phyloP scores from a whole-genome alignment of 2,888 invertebrate genomes.

The Timema podura region DNA sequence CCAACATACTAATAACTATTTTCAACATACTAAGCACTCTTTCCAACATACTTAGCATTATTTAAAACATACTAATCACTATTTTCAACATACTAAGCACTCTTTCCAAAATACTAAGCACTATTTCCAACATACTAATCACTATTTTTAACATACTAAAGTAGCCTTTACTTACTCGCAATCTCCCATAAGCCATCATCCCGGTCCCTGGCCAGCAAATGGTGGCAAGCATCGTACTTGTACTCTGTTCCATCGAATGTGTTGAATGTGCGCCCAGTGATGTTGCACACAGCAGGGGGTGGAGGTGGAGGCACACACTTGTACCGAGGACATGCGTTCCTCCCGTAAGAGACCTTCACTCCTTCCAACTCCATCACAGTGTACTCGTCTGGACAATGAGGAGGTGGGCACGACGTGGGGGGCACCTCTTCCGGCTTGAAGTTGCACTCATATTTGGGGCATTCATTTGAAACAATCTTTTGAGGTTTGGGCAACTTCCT shows the following conservation, averaged over 20 bases:
- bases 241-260: constrained; percentile 77
- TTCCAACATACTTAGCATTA: too few species aligned
- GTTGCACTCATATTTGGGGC: too few species aligned
- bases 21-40: too few species aligned
- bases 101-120: too few species aligned
- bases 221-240: constrained; percentile 77
- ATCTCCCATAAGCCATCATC: constrained; percentile 65
- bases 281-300: constrained; percentile 59
- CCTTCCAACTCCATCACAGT: constrained; percentile 53
- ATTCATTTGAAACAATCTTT: too few species aligned
- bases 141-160: neutral
- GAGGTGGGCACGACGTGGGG: neutral
- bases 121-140: neutral
- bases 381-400: constrained; percentile 17
- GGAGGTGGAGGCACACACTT: constrained; percentile 50
- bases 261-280: constrained; percentile 71
- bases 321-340: constrained; percentile 33
- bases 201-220: constrained; percentile 69
- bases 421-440: too few species aligned
- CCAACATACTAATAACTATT: too few species aligned
- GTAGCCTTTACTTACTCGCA: constrained; percentile 39
- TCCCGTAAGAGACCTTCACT: too few species aligned
- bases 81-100: too few species aligned
- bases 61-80: too few species aligned
- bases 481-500: too few species aligned